Base-by-base conservation (phyloP, 2,888 invertebrate genomes). In the Nomada lathburiana region DNA sequence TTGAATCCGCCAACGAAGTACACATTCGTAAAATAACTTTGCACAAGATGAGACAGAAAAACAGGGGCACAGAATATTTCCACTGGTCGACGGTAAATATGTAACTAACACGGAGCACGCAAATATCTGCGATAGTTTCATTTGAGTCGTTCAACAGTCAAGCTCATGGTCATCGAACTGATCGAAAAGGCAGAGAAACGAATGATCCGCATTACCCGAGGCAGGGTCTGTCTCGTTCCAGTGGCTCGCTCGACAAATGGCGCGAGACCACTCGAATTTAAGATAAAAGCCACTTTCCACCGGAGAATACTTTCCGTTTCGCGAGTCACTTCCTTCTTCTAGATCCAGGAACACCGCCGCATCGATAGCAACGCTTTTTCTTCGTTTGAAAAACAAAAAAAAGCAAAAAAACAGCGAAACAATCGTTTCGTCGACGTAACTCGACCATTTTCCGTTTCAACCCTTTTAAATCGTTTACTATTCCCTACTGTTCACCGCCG, bases 211-310 rank as follows among this genome's bases (percentile, higher is more conserved):
- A 26, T 64, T 60, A 73, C 29, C 55, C 52, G 44, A 73, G 53
- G 60, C 11, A 10, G 20, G 53, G 29, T n/a, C 57, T 57, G 44
- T 44, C 64, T 42, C 57, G 85, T 82, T 80, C 74, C 80, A 20
- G 23, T 78, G 75, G 18, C 60, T 85, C 70, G 79, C 52, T 84
- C 52, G 36, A 4, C 52, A 76, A 87, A 67, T 85, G 83, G 69
- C 76, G 80, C 86, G 82, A 67, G 72, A 85, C 85, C 68, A 65
- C 57, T 64, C 55, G 52, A 75, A 76, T 80, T 82, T 67, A 85
- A 20, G 68, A 76, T 82, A 65, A 82, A 84, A 57, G 13, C 29
- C 44, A 60, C 87, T 86, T 84, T 86, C 84, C 87, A 87, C 76
- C 70, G 70, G 67, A 62, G 68, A 63, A 36, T 16, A 74, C 71